Evolutionary conservation across 2,113 vertebrate genomes (phyloP).

Genomic region (Anser cygnoides): DNA sequence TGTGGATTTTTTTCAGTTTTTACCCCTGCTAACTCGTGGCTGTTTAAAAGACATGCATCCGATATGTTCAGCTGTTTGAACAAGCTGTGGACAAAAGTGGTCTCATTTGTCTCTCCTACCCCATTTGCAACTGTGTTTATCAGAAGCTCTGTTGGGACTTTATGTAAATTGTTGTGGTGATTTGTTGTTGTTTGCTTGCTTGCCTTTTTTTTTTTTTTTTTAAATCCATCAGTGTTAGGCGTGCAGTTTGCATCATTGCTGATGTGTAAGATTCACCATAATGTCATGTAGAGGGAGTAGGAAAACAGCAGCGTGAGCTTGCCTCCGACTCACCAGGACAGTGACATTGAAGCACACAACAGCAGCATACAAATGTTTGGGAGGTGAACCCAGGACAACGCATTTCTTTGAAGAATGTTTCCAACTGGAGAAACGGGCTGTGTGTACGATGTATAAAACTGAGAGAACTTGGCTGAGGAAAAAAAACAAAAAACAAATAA

Average conservation of each 20-base stretch:
- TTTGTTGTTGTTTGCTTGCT: not conserved
- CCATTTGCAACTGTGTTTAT: not conserved
- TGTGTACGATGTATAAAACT: not conserved
- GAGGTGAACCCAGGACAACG: not conserved
- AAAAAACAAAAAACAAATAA: not conserved
- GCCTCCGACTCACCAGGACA: not conserved
- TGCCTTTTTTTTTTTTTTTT: not conserved
- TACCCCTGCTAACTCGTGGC: not conserved
- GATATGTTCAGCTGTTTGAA: conserved; percentile 10
- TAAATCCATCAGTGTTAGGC: not conserved
- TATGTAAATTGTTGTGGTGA: not conserved
- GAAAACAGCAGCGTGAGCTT: not conserved
- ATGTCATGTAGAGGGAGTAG: not conserved
- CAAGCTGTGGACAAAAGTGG: not conserved
- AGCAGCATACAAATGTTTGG: not conserved
- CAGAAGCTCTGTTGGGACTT: not conserved
- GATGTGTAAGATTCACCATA: not conserved
- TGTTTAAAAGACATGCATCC: not conserved
- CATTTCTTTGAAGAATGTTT: not conserved
- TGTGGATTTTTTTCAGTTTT: not conserved
- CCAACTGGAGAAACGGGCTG: not conserved
- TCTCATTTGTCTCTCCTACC: not conserved
- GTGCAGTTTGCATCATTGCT: not conserved
- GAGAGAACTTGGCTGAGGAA: not conserved
- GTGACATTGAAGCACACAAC: not conserved